Base-by-base conservation (phyloP, 1,140 invertebrate genomes). In the Metaphire vulgaris region DNA sequence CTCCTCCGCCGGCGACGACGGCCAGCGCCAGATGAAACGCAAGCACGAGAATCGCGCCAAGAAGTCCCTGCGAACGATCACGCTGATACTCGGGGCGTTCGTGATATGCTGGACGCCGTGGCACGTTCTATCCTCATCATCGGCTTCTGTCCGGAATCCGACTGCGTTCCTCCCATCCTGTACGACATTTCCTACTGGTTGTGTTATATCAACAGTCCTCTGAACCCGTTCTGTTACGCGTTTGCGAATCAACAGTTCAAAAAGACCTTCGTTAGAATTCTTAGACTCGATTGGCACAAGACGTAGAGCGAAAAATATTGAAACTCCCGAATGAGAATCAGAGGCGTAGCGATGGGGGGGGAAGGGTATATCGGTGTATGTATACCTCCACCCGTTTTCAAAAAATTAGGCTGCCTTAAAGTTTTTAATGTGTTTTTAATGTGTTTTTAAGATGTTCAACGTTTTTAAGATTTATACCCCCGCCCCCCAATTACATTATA, bases 51-150 rank as follows among this genome's bases (percentile, higher is more conserved):
- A 73, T 34, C 32, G 72, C 1, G 98, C 98, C 0, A 89, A 96
- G 69, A 99, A 99, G 88, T 97, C 98, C 29, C 92, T 99, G 82
- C 89, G 96, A 78, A 99, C 98, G 56, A 99, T 99, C 83, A 99
- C 96, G 1, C 96, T 99, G 84, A 99, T 99, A 83, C 87, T 99
- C 80, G 97, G 96, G n/a, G 82, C 97, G 41, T 99, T 99, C 82
- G 95, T 99, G 1, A 90, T 96, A 69, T 99, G 97, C 86, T 99
- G 97, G 97, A 99, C 97, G 16, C 98, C 98, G 0, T 99, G 99
- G 86, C 98, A 99, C 85, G 91, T 99, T 32, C 82, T 88, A 72
- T 95, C 97, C 89, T 99, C 75, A 93, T 99, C 1, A 95, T 97
- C 83, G 96, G 96, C 0, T 97, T 99, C 85, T 99, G 97, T 85